Evolutionary conservation across 2,797 vertebrate species (phyloP).

Genomic region (Neoniphon sammara): DNA sequence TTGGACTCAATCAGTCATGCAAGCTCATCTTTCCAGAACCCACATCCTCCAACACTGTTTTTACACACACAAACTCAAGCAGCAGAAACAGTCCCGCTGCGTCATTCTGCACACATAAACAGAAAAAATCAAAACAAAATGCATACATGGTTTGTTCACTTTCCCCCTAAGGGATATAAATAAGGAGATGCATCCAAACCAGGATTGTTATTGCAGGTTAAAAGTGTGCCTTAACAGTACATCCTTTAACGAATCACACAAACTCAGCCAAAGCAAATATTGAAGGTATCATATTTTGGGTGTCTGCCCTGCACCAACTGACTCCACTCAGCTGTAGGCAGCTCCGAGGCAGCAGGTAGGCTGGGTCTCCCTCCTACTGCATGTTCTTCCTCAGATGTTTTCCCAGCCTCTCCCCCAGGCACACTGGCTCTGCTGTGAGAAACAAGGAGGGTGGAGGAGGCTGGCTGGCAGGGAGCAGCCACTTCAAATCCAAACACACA

Average conservation of each 20-base stretch:
- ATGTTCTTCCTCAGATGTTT: constrained; percentile 60
- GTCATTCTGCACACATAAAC: background rate
- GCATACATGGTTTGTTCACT: background rate
- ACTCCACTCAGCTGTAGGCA: constrained; percentile 37
- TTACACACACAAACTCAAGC: background rate
- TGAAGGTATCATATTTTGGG: constrained; percentile 56
- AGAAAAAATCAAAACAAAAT: constrained; percentile 10
- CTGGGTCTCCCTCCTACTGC: constrained; percentile 38
- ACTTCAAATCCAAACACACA: constrained; percentile 63
- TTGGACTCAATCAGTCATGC: constrained; percentile 35
- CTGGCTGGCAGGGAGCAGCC: constrained; percentile 58
- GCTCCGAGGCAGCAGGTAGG: constrained; percentile 34
- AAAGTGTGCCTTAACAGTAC: constrained; percentile 50
- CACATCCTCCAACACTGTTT: background rate
- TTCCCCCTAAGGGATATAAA: constrained; percentile 5
- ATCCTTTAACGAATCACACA: constrained; percentile 38
- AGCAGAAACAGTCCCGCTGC: background rate
- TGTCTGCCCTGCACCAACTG: constrained; percentile 44
- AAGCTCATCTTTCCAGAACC: constrained; percentile 26
- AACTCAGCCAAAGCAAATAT: constrained; percentile 65
- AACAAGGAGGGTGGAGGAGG: constrained; percentile 54
- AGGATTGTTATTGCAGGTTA: constrained; percentile 53
- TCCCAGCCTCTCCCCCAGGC: constrained; percentile 54
- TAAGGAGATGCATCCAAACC: constrained; percentile 27
- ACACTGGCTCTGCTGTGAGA: constrained; percentile 67